Evolutionary conservation across 2,113 vertebrate genomes (phyloP), one percentile per base, ranked within the genome.

Genomic region (Cinclus mexicanus): DNA sequence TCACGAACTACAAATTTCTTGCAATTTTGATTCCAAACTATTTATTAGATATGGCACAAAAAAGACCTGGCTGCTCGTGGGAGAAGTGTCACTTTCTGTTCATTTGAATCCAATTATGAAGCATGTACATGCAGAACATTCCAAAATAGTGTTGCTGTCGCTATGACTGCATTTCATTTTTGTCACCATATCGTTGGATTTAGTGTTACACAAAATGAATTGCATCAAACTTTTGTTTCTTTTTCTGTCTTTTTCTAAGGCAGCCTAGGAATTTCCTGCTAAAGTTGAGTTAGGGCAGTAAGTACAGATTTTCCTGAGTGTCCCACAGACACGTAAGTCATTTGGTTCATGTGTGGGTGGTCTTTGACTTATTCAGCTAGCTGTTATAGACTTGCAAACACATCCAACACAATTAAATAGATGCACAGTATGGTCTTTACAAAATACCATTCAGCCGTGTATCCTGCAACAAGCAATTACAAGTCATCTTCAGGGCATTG

Each of bases 341-440:
- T 96, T 82, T 72, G 53, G 83, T 93, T 96, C 89, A 82, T 91
- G 76, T 63, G 93, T 96, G 95, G 95, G 93, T 96, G 94, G 94
- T 96, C 93, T 95, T 95, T 97, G 87, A 96, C 91, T 96, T 95
- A 94, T 91, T 94, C 92, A 88, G 55, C 68, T 47, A 37, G 50
- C 75, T 77, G 80, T 83, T 94, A 87, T 57, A 92, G 70, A 59
- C 78, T 97, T 25, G 28, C 39, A 81, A 91, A 56, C 80, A 87
- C 55, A 83, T 90, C 82, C 95, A 95, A 47, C 61, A 65, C 90
- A 70, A 95, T 94, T 87, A 91, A 93, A 76, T 59, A 67, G 93
- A 78, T 95, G 85, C 71, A 87, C 67, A 89, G 46, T 74, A 53
- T 86, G 37, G 71, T 96, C 89, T 96, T 87, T 82, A 90, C 79